Evolutionary conservation across 2,113 vertebrate species (phyloP).

Genomic region (Corythornis cristatus): DNA sequence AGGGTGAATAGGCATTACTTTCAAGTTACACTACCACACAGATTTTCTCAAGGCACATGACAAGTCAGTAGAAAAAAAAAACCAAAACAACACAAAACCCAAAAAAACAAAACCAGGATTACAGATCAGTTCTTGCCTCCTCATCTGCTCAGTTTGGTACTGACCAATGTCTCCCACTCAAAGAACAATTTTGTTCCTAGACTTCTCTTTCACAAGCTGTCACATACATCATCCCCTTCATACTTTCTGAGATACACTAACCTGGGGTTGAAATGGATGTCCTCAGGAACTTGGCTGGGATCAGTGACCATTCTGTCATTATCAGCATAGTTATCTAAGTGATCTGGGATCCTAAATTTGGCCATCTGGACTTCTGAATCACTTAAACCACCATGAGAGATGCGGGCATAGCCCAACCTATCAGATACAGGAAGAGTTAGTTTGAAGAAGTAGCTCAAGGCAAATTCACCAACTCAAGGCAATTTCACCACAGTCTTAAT

Average conservation of each 20-base stretch:
- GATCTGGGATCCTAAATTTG: slow-evolving; percentile 77
- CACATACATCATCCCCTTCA: neutral
- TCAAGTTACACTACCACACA: neutral
- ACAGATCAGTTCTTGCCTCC: neutral
- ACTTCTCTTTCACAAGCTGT: neutral
- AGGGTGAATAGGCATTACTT: neutral
- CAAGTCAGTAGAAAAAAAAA: neutral
- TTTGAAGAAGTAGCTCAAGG: neutral
- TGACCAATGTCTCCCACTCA: neutral
- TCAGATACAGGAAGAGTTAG: neutral
- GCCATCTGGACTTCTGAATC: slow-evolving; percentile 80
- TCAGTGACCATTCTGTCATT: slow-evolving; percentile 72
- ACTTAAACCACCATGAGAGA: slow-evolving; percentile 79
- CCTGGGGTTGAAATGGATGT: slow-evolving; percentile 76
- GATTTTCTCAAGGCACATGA: neutral
- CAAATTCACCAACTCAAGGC: neutral
- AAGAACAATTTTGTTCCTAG: neutral
- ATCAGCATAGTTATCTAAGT: slow-evolving; percentile 62
- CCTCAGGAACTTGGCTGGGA: slow-evolving; percentile 58
- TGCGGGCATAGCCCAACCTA: slow-evolving; percentile 77
- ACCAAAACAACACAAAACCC: too few species aligned
- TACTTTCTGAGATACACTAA: slow-evolving; percentile 37
- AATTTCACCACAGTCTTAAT: neutral
- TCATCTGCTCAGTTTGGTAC: neutral
- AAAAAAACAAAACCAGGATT: neutral